A percentile compares a stretch with the other conserved stretches of the same genome.
Conservation (phyloP, 2,888 invertebrate species). For the Teleiodes luculella region DNA sequence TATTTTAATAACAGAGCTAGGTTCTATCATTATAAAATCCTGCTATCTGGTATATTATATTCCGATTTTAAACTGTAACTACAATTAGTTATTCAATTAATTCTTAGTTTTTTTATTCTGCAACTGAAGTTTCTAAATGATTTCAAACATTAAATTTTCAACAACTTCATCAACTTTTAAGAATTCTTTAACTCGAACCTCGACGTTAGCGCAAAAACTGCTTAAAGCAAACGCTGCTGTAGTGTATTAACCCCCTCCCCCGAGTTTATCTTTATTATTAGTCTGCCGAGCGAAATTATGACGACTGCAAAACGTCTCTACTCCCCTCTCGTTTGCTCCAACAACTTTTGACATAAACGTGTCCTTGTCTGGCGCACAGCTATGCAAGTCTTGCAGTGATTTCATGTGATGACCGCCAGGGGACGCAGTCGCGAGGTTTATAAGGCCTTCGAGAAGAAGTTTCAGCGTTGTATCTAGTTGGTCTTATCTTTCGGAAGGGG, state of each 20-base stretch:
- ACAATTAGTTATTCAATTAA: too few relatives aligned
- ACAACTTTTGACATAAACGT: conserved; percentile 11
- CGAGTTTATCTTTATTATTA: conserved; percentile 77
- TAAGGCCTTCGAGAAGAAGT: conserved; percentile 53
- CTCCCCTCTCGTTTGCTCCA: conserved; percentile 39
- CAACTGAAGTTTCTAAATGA: not conserved
- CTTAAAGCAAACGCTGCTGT: conserved; percentile 16
- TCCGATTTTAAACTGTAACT: too few relatives aligned
- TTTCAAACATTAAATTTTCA: not conserved
- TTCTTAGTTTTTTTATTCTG: too few relatives aligned
- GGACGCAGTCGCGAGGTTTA: conserved; percentile 52
- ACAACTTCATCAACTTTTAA: not conserved
- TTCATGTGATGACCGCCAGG: conserved; percentile 52
- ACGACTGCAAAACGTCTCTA: conserved; percentile 75
- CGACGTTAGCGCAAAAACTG: conserved; percentile 15
- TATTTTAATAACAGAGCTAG: too few relatives aligned
- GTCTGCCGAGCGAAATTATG: conserved; percentile 79
- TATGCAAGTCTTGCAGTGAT: conserved; percentile 63
- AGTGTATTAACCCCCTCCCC: conserved; percentile 30
- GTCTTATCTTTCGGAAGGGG: conserved; percentile 53
- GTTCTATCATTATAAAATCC: too few relatives aligned
- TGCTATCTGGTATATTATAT: too few relatives aligned
- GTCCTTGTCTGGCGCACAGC: conserved; percentile 39
- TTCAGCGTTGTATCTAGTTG: conserved; percentile 53
- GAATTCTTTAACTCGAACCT: conserved; percentile 16